Conservation (phyloP, 1,140 invertebrate genomes). For the Globodera ellingtonae region DNA sequence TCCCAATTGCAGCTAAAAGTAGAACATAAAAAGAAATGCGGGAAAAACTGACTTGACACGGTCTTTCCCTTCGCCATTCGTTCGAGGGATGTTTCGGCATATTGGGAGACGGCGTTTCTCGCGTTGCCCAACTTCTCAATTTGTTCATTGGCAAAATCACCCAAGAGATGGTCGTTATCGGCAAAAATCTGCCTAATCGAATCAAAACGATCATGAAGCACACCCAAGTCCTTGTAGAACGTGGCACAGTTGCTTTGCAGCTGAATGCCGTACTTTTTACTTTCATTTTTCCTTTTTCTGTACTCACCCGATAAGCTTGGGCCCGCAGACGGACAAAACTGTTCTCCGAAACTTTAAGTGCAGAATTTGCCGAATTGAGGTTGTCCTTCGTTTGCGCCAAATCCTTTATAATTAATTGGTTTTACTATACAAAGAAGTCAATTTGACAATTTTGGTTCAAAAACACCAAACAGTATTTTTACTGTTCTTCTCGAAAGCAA, state of each 20-base stretch:
- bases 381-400: slow-evolving; percentile 32
- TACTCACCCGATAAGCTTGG: slow-evolving; percentile 30
- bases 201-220: slow-evolving; percentile 38
- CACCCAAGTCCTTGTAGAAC: slow-evolving; percentile 31
- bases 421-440: not conserved
- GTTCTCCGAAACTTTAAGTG: slow-evolving; percentile 34
- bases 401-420: slow-evolving; percentile 19
- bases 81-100: not conserved
- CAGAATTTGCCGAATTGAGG: slow-evolving; percentile 23
- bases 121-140: slow-evolving; percentile 25
- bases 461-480: not conserved
- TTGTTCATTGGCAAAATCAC: slow-evolving; percentile 35
- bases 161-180: slow-evolving; percentile 48
- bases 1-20: not conserved
- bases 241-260: slow-evolving; percentile 33
- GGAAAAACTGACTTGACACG: not conserved
- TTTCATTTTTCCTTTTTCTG: not conserved
- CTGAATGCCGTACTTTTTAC: not conserved
- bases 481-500: too few relatives aligned
- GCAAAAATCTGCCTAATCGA: slow-evolving; percentile 17
- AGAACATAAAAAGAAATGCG: not conserved
- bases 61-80: slow-evolving; percentile 14
- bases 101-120: slow-evolving; percentile 22
- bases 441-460: slow-evolving; percentile 5
- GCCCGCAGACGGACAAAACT: slow-evolving; percentile 26